Evolutionary conservation across 2,113 vertebrate species (phyloP).

Genomic region (Carollia perspicillata): DNA sequence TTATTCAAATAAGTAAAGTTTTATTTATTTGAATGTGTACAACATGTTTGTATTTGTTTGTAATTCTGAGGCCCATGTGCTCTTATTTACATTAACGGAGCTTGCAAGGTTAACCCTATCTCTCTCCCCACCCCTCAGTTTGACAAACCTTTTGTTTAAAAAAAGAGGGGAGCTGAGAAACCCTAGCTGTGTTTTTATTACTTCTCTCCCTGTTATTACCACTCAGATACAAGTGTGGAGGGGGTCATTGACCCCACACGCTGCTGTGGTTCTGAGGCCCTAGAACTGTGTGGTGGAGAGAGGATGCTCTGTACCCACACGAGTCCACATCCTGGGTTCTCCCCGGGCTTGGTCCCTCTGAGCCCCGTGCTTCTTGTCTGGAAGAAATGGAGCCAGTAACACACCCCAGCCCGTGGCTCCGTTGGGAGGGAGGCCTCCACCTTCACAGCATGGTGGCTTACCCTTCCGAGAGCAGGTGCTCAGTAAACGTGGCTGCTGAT

Average conservation of each 20-base stretch:
- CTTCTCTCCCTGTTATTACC: background rate
- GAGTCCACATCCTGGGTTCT: background rate
- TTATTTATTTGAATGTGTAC: background rate
- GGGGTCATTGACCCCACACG: background rate
- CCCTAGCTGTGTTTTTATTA: background rate
- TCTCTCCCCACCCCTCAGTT: background rate
- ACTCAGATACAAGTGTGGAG: background rate
- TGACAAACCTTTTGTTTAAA: background rate
- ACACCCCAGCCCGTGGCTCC: fast-evolving
- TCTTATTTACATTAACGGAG: background rate
- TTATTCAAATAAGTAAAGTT: background rate
- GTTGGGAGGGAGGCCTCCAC: background rate
- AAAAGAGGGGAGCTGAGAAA: background rate
- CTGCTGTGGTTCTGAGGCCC: background rate
- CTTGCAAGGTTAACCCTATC: background rate
- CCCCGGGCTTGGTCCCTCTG: background rate
- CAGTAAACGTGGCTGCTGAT: background rate
- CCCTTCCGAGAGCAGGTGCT: background rate
- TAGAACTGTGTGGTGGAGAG: background rate
- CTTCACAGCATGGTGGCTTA: background rate
- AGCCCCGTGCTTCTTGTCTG: background rate
- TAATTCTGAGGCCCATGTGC: background rate
- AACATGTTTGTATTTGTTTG: background rate
- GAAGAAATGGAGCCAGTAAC: background rate
- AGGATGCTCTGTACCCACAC: background rate